These are phyloP conservation scores for Perdita meconis DNA, from an alignment of 2,888 invertebrate genomes.

Conservation along the genomic window DNA sequence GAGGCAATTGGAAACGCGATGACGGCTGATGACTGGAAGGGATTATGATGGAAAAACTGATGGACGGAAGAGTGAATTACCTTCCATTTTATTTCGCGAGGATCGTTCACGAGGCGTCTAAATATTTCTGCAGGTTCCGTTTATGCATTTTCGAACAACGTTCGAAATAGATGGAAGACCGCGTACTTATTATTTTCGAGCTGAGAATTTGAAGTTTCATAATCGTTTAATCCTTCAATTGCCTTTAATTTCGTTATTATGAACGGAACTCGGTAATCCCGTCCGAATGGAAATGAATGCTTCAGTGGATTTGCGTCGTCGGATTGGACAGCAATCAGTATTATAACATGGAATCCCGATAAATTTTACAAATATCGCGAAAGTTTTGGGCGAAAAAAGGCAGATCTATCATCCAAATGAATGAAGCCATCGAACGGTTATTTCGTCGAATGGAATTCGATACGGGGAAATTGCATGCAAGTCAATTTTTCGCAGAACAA, in stretches of 20 bases:
- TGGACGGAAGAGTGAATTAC: not conserved
- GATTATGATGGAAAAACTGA: not conserved
- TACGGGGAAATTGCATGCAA: conserved; percentile 13
- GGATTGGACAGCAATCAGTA: conserved; percentile 3
- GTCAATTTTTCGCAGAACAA: conserved; percentile 29
- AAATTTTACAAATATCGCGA: not conserved
- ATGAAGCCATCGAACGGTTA: conserved; percentile 14
- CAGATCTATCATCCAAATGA: conserved; percentile 1
- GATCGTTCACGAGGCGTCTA: no score
- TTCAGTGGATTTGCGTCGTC: not conserved
- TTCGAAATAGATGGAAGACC: no score
- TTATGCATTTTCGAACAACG: no score
- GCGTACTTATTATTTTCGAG: not conserved
- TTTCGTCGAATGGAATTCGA: conserved; percentile 19
- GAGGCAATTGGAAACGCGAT: not conserved
- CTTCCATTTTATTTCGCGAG: no score
- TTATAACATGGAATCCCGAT: not conserved
- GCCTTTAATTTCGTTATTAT: not conserved
- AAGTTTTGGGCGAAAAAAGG: not conserved
- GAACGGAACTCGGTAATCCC: not conserved
- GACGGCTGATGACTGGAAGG: not conserved
- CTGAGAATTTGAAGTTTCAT: not conserved
- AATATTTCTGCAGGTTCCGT: no score
- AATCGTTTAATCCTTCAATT: not conserved
- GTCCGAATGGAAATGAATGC: not conserved